Evolutionary conservation across 2,888 invertebrate species (phyloP), one percentile per base, ranked within the genome.

Genomic region (Meliscaeva auricollis): DNA sequence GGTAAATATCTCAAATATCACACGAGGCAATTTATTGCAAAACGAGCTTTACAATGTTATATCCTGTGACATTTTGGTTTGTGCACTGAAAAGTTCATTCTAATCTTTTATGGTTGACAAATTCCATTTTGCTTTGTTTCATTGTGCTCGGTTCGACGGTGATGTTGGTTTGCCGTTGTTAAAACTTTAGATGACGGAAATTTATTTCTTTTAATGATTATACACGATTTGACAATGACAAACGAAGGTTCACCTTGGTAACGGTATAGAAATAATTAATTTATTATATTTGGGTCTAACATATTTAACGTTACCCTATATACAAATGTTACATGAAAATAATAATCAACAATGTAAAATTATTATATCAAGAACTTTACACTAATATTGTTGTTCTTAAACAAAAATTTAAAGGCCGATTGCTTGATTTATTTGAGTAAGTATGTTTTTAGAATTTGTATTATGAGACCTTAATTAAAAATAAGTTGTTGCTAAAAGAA

Each of bases 1-100:
- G 79, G 84, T 79, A 79, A 84, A 79, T 84, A 79, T 79, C 79
- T 84, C 84, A 79, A 79, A 84, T 84, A 79, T 84, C 75, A 66
- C 69, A 78, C 8, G 15, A 32, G 64, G 73, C 32, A 83, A 75
- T 84, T 74, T 79, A 84, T 84, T 69, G 74, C 68, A 38, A 69
- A 78, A 13, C 48, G 44, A 74, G 78, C 66, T 66, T 73, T 62
- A 68, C 77, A 58, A 35, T 60, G 35, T 56, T 35, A 60, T 60
- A 74, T 69, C 62, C 46, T 73, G 60, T 73, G 83, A 83, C 82
- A 56, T 78, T 83, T 73, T 56, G 64, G 60, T 75, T 52, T 68
- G 56, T 75, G 83, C 79, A 64, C 41, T 75, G 52, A 69, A 79
- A 79, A 70, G 79, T 70, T 75, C 56, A 75, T 75, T 78, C 79